phyloP scores from a whole-genome alignment of 1,140 invertebrate genomes.

The Dendroctonus ponderosae region DNA sequence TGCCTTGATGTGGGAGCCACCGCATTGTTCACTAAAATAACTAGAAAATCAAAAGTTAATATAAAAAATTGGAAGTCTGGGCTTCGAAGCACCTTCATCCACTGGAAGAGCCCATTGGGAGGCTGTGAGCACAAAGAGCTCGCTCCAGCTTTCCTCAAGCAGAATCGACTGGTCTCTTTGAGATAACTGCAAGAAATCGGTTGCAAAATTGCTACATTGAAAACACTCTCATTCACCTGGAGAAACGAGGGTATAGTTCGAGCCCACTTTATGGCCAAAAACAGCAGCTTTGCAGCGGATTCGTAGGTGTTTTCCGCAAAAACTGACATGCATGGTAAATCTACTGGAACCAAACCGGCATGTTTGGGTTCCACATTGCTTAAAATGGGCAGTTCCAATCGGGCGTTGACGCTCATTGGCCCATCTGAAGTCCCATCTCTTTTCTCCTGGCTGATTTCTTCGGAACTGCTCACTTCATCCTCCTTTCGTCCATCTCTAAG shows the following conservation, averaged over 20 bases:
- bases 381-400: conserved; percentile 45
- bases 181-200: conserved; percentile 56
- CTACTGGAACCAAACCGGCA: conserved; percentile 35
- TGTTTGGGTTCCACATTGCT: conserved; percentile 35
- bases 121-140: conserved; percentile 79
- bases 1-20: conserved; percentile 48
- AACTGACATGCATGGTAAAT: conserved; percentile 47
- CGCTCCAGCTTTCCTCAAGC: conserved; percentile 77
- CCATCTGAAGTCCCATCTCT: conserved; percentile 10
- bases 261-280: conserved; percentile 75
- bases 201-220: neutral
- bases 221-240: conserved; percentile 53
- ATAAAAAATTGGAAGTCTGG: neutral
- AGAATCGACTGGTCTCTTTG: conserved; percentile 69
- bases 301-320: conserved; percentile 68
- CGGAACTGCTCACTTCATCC: conserved; percentile 73
- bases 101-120: conserved; percentile 76
- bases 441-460: conserved; percentile 55
- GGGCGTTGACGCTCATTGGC: neutral
- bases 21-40: conserved; percentile 47
- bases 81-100: conserved; percentile 61
- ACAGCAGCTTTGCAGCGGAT: conserved; percentile 74
- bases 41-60: conserved; percentile 35
- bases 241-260: conserved; percentile 72
- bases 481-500: conserved; percentile 55